Evolutionary conservation across 2,797 vertebrate species (phyloP).

Genomic region (Philypnodon macrostomus): DNA sequence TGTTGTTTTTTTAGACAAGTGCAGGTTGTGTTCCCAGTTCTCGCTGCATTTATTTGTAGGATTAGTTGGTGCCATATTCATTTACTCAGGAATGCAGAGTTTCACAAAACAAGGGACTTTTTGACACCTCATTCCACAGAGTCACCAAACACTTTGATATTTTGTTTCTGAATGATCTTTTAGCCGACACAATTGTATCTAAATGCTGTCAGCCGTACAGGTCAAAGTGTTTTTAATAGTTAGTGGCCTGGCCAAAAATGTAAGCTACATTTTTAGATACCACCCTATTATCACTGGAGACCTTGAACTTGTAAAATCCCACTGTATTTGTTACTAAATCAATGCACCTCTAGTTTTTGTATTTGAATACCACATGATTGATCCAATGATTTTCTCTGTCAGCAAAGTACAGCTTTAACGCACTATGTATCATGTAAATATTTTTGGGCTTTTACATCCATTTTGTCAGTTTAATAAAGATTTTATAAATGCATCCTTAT

Average conservation of each 20-base stretch:
- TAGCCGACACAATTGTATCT: too few species aligned
- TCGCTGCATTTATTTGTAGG: slow-evolving; percentile 13
- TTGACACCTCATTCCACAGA: not conserved
- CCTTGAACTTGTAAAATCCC: too few species aligned
- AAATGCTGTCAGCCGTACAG: too few species aligned
- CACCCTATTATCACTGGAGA: too few species aligned
- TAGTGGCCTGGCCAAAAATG: too few species aligned
- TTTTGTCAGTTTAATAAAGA: slow-evolving; percentile 10
- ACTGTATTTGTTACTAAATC: too few species aligned
- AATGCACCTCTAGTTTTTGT: slow-evolving; percentile 9
- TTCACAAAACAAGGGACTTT: slow-evolving; percentile 20
- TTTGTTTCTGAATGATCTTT: too few species aligned
- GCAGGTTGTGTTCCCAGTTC: slow-evolving; percentile 28
- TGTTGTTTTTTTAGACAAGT: too few species aligned
- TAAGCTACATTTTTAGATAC: too few species aligned
- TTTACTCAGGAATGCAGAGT: slow-evolving; percentile 36
- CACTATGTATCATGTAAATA: slow-evolving; percentile 48
- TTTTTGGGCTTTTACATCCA: slow-evolving; percentile 29
- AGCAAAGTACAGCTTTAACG: too few species aligned
- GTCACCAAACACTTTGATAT: too few species aligned
- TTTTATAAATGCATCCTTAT: not conserved
- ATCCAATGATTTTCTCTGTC: slow-evolving; percentile 11
- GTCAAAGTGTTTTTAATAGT: too few species aligned
- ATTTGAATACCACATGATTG: not conserved
- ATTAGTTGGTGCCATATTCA: slow-evolving; percentile 27